Conservation (phyloP, 2,888 invertebrate species). For the Zygaena filipendulae region DNA sequence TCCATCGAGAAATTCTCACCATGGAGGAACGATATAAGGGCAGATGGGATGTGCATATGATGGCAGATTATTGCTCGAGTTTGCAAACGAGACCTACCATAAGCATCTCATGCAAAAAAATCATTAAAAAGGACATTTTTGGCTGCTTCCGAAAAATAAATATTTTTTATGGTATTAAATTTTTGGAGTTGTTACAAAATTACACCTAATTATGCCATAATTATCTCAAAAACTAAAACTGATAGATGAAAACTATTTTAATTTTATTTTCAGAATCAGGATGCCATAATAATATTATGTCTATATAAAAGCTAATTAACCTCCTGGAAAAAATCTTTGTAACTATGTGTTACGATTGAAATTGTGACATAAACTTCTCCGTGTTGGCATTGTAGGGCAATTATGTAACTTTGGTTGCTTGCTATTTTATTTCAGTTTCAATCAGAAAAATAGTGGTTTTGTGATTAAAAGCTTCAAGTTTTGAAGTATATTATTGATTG, state of each 20-base stretch:
- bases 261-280: neutral
- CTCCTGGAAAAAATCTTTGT: neutral
- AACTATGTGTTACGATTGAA: neutral
- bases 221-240: too few species aligned
- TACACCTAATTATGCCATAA: too few species aligned
- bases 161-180: neutral
- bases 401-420: too few species aligned
- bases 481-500: too few species aligned
- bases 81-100: slow-evolving; percentile 7
- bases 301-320: neutral
- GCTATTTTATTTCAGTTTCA: too few species aligned
- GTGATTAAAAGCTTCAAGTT: too few species aligned
- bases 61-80: slow-evolving; percentile 9
- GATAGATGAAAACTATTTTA: neutral
- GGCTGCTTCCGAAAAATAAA: neutral
- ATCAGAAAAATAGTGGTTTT: too few species aligned
- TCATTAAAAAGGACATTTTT: slow-evolving; percentile 3
- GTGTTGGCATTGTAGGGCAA: too few species aligned
- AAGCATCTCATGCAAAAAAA: slow-evolving; percentile 8
- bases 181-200: neutral
- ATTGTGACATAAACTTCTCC: too few species aligned
- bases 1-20: neutral
- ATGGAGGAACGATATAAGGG: slow-evolving; percentile 5
- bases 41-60: slow-evolving; percentile 5
- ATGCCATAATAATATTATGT: neutral